Conservation (phyloP, 2,797 vertebrate genomes). For the Mallotus villosus region DNA sequence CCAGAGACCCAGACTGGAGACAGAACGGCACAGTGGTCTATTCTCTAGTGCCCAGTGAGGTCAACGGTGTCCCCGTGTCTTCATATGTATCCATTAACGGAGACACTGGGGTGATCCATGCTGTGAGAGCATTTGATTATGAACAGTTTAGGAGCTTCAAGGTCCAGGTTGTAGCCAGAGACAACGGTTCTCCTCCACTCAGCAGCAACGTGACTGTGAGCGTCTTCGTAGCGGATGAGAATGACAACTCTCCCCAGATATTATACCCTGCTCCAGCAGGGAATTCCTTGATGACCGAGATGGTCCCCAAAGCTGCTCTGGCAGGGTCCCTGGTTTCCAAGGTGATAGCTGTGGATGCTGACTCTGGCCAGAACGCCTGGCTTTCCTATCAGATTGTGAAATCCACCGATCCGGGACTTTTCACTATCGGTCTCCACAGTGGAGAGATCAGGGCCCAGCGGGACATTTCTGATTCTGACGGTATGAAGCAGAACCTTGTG, state of each 20-base stretch:
- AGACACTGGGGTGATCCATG: constrained; percentile 66
- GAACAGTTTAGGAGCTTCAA: constrained; percentile 10
- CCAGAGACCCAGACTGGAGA: constrained; percentile 63
- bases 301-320: constrained; percentile 28
- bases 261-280: constrained; percentile 27
- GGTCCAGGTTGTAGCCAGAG: constrained; percentile 14
- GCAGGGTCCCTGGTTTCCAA: constrained; percentile 61
- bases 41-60: constrained; percentile 53
- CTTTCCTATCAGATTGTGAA: constrained; percentile 42
- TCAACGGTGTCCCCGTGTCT: constrained; percentile 57
- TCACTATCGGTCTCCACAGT: constrained; percentile 43
- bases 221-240: constrained; percentile 34
- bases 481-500: constrained; percentile 31
- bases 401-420: constrained; percentile 31
- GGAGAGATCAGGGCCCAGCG: constrained; percentile 53
- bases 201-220: constrained; percentile 26
- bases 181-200: constrained; percentile 31
- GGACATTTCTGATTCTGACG: constrained; percentile 51
- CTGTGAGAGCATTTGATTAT: constrained; percentile 69
- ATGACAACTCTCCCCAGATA: constrained; percentile 35
- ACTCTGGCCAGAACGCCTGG: constrained; percentile 54
- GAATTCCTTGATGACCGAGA: constrained; percentile 22
- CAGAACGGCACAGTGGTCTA: constrained; percentile 66
- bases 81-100: constrained; percentile 70
- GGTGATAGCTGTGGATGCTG: constrained; percentile 62